A percentile compares a stretch with the other conserved stretches of the same genome.
These are phyloP conservation scores for Onychomys torridus DNA, from an alignment of 2,797 vertebrate species.

Conservation along the genomic window DNA sequence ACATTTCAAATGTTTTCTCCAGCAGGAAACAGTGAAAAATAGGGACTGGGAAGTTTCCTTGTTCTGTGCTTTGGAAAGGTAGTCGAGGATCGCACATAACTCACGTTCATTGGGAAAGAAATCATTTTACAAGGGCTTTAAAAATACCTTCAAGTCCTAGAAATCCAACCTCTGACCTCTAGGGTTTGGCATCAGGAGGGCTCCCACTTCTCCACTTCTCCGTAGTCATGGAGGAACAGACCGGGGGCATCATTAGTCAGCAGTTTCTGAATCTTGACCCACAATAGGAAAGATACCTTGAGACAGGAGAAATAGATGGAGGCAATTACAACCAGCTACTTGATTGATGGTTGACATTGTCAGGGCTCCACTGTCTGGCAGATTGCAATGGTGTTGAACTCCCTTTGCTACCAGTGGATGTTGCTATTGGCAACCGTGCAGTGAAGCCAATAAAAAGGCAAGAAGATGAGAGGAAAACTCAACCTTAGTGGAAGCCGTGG, in stretches of 20 bases:
- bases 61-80: slow-evolving; percentile 36
- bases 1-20: slow-evolving; percentile 37
- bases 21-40: slow-evolving; percentile 23
- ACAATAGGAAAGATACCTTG: slow-evolving; percentile 86
- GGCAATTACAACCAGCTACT: slow-evolving; percentile 89
- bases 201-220: not conserved
- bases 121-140: slow-evolving; percentile 51
- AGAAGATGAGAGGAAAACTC: slow-evolving; percentile 86
- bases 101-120: slow-evolving; percentile 54
- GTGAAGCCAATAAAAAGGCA: slow-evolving; percentile 88
- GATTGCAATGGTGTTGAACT: slow-evolving; percentile 85
- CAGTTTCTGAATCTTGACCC: slow-evolving; percentile 88
- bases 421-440: slow-evolving; percentile 90
- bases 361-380: slow-evolving; percentile 86
- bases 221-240: slow-evolving; percentile 76
- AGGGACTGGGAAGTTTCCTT: not conserved
- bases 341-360: slow-evolving; percentile 92
- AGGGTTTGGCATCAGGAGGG: slow-evolving; percentile 50
- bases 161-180: slow-evolving; percentile 2
- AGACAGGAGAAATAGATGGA: slow-evolving; percentile 91
- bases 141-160: slow-evolving; percentile 36
- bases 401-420: slow-evolving; percentile 85
- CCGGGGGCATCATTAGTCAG: slow-evolving; percentile 88
- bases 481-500: slow-evolving; percentile 85
- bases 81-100: not conserved